phyloP scores from a whole-genome alignment of 2,797 vertebrate genomes.

The Macrochelys suwanniensis region DNA sequence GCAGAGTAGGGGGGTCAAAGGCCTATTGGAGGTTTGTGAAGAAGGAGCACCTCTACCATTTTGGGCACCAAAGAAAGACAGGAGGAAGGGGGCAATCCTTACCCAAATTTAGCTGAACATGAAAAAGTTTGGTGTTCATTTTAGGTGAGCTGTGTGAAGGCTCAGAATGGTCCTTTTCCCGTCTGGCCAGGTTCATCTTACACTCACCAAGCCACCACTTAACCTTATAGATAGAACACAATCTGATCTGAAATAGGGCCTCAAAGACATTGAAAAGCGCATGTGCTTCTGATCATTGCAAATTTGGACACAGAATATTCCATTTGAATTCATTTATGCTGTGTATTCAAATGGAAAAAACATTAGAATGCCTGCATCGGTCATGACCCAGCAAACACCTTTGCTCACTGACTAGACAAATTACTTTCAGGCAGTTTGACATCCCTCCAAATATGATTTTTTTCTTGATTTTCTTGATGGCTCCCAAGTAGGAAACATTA shows the following conservation, averaged over 20 bases:
- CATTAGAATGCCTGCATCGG: background rate
- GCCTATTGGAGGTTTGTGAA: background rate
- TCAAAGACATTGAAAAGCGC: background rate
- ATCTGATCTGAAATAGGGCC: background rate
- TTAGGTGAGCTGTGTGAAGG: background rate
- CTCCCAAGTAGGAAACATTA: conserved; percentile 17
- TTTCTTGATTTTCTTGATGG: conserved; percentile 34
- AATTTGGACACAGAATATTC: background rate
- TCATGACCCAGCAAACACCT: conserved; percentile 22
- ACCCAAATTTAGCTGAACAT: background rate
- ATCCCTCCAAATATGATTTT: conserved; percentile 6
- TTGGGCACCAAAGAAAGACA: background rate
- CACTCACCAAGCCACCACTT: background rate
- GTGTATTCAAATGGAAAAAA: conserved; percentile 4
- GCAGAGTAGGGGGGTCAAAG: background rate
- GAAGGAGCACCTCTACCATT: background rate
- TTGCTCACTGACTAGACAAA: conserved; percentile 30
- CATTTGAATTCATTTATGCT: background rate
- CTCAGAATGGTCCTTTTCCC: background rate
- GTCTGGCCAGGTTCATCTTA: rapidly evolving
- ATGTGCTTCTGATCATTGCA: background rate
- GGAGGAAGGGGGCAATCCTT: background rate
- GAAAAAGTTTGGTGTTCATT: background rate
- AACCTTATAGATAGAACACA: background rate
- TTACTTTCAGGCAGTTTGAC: background rate